A percentile compares a stretch with the other conserved stretches of the same genome.
Conservation (phyloP, 2,113 vertebrate species). For the Rousettus leschenaultii region DNA sequence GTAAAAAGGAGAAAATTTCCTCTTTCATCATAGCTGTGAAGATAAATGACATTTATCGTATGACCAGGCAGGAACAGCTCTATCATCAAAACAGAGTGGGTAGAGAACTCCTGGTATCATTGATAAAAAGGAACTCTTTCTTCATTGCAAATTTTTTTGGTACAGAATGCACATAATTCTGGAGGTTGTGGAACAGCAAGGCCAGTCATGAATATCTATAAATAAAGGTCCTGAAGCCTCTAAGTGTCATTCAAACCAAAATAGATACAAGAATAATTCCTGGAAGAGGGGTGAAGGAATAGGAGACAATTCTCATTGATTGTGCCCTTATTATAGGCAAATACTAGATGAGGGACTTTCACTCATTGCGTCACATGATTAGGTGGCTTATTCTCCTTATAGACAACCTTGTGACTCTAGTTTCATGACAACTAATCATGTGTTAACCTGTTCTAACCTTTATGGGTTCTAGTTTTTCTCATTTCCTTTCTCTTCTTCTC, state of each 20-base stretch:
- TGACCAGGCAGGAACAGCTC: background rate
- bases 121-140: background rate
- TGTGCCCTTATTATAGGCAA: background rate
- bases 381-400: background rate
- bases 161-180: constrained; percentile 4
- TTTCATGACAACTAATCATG: constrained; percentile 30
- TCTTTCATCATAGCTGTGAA: background rate
- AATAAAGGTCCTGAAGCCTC: background rate
- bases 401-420: background rate
- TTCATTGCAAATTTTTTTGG: background rate
- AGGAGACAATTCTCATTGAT: background rate
- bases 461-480: constrained; percentile 14
- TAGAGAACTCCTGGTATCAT: background rate
- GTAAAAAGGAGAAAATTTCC: background rate
- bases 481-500: constrained; percentile 63
- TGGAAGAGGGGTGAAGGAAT: background rate
- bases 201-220: background rate
- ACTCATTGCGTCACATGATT: background rate
- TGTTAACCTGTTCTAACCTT: constrained; percentile 30
- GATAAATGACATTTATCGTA: background rate
- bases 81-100: background rate
- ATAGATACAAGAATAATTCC: background rate
- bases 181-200: background rate
- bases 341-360: background rate
- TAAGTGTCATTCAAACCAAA: background rate